Evolutionary conservation across 2,888 invertebrate genomes (phyloP).

Genomic region (Harpalus rufipes): DNA sequence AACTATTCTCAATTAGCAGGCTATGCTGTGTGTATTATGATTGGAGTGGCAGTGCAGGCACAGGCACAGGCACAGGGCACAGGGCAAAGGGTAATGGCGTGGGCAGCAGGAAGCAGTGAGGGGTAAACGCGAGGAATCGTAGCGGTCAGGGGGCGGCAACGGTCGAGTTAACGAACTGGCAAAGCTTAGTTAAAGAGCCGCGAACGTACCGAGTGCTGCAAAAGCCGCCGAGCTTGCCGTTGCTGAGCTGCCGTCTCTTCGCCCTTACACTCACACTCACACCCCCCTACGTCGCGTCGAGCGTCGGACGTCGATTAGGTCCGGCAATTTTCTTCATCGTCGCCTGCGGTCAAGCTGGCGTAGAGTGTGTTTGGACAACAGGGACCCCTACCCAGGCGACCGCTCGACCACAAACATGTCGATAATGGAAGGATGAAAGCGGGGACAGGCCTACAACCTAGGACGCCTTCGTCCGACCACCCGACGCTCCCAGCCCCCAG

Average conservation of each 20-base stretch:
- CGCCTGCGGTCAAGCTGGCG: conserved; percentile 70
- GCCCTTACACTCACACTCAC: no score
- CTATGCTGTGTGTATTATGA: conserved; percentile 10
- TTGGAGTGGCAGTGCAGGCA: no score
- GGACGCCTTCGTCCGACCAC: conserved; percentile 27
- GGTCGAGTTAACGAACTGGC: conserved; percentile 64
- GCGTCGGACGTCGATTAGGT: conserved; percentile 70
- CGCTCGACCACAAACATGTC: conserved; percentile 63
- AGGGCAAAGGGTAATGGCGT: not conserved
- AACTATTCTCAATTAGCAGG: conserved; percentile 31
- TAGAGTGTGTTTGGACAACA: conserved; percentile 74
- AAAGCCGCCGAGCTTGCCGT: conserved; percentile 15
- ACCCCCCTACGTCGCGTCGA: conserved; percentile 12
- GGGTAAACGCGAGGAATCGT: conserved; percentile 23
- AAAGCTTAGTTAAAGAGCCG: conserved; percentile 66
- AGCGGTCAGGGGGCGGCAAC: conserved; percentile 48
- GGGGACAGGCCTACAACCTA: conserved; percentile 23
- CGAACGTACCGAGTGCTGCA: conserved; percentile 53
- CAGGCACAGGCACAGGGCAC: not conserved
- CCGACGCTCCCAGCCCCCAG: not conserved
- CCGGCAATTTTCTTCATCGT: conserved; percentile 73
- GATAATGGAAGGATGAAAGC: conserved; percentile 64
- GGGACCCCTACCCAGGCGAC: conserved; percentile 67
- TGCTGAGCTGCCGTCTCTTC: not conserved
- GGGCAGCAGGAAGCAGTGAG: not conserved